Percentiles rank a stretch among this genome's conserved stretches.
Conservation (phyloP, 2,797 vertebrate species). For the Tinamus major region DNA sequence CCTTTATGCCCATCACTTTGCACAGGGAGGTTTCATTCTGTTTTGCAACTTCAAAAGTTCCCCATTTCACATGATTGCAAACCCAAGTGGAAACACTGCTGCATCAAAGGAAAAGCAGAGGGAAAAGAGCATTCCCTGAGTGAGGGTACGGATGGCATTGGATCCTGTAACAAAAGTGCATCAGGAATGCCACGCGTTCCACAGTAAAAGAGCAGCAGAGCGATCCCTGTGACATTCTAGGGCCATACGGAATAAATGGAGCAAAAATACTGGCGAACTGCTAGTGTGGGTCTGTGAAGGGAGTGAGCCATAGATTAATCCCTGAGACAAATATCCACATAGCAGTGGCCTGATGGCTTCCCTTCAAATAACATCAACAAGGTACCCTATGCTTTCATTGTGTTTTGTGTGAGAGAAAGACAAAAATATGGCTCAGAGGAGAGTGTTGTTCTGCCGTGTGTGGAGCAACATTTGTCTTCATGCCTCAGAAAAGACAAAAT, state of each 20-base stretch:
- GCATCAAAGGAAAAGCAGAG: conserved; percentile 24
- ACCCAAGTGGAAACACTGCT: conserved; percentile 22
- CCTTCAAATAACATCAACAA: background rate
- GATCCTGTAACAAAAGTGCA: conserved; percentile 45
- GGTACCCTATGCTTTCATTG: background rate
- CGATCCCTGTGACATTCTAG: background rate
- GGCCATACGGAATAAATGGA: background rate
- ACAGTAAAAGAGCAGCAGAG: background rate
- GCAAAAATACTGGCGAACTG: background rate
- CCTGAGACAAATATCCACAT: background rate
- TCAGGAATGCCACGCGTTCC: conserved; percentile 36
- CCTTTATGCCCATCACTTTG: conserved; percentile 11
- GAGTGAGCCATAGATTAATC: background rate
- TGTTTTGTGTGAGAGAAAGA: conserved; percentile 4
- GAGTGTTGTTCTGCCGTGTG: background rate
- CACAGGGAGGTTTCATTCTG: conserved; percentile 58
- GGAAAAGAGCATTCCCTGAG: conserved; percentile 29
- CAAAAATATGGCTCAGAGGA: background rate
- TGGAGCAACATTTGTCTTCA: background rate
- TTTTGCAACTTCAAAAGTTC: conserved; percentile 56
- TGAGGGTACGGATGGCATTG: conserved; percentile 52
- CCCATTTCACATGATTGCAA: conserved; percentile 46
- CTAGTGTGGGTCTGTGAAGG: background rate
- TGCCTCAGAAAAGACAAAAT: background rate
- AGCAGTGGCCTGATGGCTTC: background rate